Conservation (phyloP, 2,797 vertebrate genomes). For the Ctenosaura bakeri region DNA sequence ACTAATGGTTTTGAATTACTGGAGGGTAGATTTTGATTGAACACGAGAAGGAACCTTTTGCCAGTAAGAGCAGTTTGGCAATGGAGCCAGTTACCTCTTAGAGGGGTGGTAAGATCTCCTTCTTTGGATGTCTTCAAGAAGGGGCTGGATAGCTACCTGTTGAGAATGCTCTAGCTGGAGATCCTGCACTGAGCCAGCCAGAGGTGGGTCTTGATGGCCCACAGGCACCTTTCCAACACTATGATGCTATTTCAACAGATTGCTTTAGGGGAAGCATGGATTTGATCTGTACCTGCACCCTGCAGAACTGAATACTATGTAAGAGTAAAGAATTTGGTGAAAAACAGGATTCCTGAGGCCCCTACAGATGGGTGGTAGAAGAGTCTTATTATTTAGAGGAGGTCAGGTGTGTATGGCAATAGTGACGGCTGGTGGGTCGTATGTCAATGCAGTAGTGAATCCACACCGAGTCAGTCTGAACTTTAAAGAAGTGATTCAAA, state of each 20-base stretch:
- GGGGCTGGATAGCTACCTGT: not conserved
- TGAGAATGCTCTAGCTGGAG: not conserved
- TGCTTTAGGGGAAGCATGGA: not conserved
- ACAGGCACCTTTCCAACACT: not conserved
- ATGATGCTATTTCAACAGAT: not conserved
- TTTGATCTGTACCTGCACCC: not conserved
- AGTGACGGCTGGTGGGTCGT: too few species aligned
- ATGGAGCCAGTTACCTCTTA: too few species aligned
- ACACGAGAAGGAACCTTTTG: too few species aligned
- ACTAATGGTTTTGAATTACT: too few species aligned
- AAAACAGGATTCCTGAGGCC: not conserved
- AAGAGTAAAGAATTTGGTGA: not conserved
- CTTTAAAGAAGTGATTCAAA: not conserved
- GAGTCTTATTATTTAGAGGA: not conserved
- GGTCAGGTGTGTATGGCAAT: too few species aligned
- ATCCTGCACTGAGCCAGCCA: too few species aligned
- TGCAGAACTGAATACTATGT: not conserved
- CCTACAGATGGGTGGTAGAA: not conserved
- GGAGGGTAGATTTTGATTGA: too few species aligned
- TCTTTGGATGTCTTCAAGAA: not conserved
- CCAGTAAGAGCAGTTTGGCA: too few species aligned
- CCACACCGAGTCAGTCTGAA: not conserved
- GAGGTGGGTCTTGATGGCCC: too few species aligned
- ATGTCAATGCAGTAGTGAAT: not conserved
- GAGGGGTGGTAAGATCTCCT: too few species aligned